Evolutionary conservation across 2,888 invertebrate genomes (phyloP).

Genomic region (Oxyscelio sp.): DNA sequence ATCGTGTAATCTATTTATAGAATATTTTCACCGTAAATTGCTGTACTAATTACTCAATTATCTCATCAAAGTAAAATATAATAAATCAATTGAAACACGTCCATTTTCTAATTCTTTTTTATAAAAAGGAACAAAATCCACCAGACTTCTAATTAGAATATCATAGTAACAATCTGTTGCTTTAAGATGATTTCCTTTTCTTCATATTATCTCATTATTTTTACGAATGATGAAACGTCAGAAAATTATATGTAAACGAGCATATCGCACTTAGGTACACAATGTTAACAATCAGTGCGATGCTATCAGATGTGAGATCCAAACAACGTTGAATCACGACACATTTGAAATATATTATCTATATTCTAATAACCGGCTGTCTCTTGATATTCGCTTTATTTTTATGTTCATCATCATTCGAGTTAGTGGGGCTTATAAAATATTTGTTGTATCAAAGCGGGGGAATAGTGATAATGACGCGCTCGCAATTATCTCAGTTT

Average conservation of each 20-base stretch:
- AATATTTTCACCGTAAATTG: too few relatives aligned
- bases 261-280: conserved; percentile 8
- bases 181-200: too few relatives aligned
- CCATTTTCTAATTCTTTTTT: too few relatives aligned
- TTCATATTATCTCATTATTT: too few relatives aligned
- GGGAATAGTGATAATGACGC: conserved; percentile 25
- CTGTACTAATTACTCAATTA: too few relatives aligned
- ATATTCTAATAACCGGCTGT: background rate
- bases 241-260: conserved; percentile 8
- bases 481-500: conserved; percentile 26
- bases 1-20: too few relatives aligned
- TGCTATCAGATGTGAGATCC: background rate
- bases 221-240: conserved; percentile 19
- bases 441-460: conserved; percentile 30
- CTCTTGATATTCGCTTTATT: conserved; percentile 3
- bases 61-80: too few relatives aligned
- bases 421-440: conserved; percentile 10
- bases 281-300: conserved; percentile 18
- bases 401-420: conserved; percentile 10
- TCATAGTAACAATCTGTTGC: too few relatives aligned
- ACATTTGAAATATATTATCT: background rate
- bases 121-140: too few relatives aligned
- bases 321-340: conserved; percentile 4
- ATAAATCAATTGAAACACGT: too few relatives aligned
- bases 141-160: too few relatives aligned